Evolutionary conservation across 2,113 vertebrate genomes (phyloP).

Genomic region (Chloebia gouldiae): DNA sequence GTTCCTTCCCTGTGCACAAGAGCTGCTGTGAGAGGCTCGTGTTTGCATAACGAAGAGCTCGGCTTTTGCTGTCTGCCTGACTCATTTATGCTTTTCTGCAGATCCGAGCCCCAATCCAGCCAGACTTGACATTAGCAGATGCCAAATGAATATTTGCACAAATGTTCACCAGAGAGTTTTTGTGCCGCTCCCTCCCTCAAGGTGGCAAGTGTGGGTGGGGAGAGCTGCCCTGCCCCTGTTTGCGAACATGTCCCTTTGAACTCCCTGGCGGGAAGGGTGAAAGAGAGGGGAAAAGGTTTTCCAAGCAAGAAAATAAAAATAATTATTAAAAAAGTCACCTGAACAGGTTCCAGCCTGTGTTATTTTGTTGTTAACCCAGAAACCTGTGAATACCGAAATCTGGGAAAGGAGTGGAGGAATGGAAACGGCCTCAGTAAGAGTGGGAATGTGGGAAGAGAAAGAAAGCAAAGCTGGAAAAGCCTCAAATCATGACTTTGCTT

Average conservation of each 20-base stretch:
- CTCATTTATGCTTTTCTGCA: constrained; percentile 48
- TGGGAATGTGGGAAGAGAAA: not conserved
- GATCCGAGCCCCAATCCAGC: constrained; percentile 53
- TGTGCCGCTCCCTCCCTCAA: constrained; percentile 40
- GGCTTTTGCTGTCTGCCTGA: constrained; percentile 2
- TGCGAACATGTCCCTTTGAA: constrained; percentile 65
- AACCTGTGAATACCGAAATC: constrained; percentile 29
- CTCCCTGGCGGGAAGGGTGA: constrained; percentile 37
- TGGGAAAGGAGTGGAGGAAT: not conserved
- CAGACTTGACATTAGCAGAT: constrained; percentile 65
- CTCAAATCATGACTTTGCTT: not conserved
- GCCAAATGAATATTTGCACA: constrained; percentile 67
- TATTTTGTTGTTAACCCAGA: constrained; percentile 43
- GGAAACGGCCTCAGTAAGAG: not conserved
- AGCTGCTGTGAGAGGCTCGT: not conserved
- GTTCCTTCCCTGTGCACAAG: not conserved
- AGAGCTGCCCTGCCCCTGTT: constrained; percentile 12
- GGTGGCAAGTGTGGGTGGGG: constrained; percentile 62
- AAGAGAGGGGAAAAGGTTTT: constrained; percentile 60
- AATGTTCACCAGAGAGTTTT: constrained; percentile 48
- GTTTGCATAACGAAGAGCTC: constrained; percentile 11
- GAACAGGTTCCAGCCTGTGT: constrained; percentile 40
- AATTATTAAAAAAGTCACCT: not conserved
- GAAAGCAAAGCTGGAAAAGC: not conserved
- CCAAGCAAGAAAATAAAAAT: constrained; percentile 49